Conservation (phyloP, 2,113 vertebrate genomes). For the Anarhynchus alexandrinus region DNA sequence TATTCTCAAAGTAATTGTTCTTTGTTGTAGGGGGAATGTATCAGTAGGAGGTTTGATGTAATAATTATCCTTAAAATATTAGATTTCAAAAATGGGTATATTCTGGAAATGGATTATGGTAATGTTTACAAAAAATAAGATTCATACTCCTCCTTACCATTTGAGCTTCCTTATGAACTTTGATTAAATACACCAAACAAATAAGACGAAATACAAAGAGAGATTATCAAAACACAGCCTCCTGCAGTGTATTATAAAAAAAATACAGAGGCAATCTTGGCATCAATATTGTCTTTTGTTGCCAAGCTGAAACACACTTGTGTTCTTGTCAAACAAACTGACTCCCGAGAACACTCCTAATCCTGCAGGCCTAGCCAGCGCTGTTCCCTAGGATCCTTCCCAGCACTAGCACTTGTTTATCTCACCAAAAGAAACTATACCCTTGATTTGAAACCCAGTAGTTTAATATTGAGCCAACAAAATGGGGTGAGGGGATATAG, state of each 20-base stretch:
- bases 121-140: neutral
- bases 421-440: neutral
- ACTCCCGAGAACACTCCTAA: neutral
- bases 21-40: conserved; percentile 14
- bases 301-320: neutral
- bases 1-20: conserved; percentile 22
- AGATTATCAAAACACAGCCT: conserved; percentile 14
- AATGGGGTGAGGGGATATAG: fast-evolving
- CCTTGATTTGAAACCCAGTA: neutral
- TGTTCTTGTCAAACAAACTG: conserved; percentile 6
- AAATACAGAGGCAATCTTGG: conserved; percentile 2
- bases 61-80: conserved; percentile 17
- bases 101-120: neutral
- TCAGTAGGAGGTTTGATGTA: neutral
- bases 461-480: neutral
- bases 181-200: neutral
- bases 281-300: neutral
- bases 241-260: neutral
- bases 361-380: neutral
- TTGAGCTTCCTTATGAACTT: neutral
- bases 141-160: neutral
- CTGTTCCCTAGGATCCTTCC: neutral
- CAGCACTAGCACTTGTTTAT: neutral
- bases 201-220: conserved; percentile 1
- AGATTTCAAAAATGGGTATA: neutral